These are phyloP conservation scores for Sinocyclocheilus anshuiensis DNA, from an alignment of 2,113 vertebrate species.

Conservation along the genomic window DNA sequence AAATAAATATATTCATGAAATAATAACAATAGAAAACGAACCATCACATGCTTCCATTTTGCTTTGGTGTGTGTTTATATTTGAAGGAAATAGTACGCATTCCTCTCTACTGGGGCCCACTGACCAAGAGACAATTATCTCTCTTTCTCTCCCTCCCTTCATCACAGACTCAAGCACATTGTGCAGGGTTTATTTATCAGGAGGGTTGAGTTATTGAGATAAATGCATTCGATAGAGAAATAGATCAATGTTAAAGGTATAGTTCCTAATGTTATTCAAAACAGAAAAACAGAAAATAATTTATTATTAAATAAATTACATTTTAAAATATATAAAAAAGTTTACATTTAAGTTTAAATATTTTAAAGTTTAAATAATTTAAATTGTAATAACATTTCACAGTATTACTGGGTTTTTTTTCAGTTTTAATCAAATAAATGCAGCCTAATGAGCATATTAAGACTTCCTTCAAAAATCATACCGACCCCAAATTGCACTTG, in stretches of 20 bases:
- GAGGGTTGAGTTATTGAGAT: background rate
- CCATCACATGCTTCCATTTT: conserved; percentile 14
- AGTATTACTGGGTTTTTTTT: background rate
- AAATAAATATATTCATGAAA: background rate
- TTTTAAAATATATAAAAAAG: too few species aligned
- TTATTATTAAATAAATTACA: background rate
- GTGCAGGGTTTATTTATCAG: background rate
- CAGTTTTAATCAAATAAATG: background rate
- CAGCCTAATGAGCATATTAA: background rate
- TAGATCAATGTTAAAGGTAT: background rate
- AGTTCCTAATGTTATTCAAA: background rate
- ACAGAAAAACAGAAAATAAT: background rate
- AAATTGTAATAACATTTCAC: too few species aligned
- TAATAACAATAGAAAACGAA: conserved; percentile 1
- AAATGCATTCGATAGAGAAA: background rate
- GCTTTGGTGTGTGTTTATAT: conserved; percentile 55
- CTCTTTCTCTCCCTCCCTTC: conserved; percentile 21
- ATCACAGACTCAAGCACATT: background rate
- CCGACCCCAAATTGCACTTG: background rate
- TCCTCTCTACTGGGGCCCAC: conserved; percentile 44
- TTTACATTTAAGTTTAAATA: too few species aligned
- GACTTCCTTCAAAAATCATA: background rate
- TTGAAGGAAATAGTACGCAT: conserved; percentile 54
- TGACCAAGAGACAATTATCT: conserved; percentile 30
- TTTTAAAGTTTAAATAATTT: too few species aligned